Evolutionary conservation across 2,113 vertebrate genomes (phyloP).

Genomic region (Eurypyga helias): DNA sequence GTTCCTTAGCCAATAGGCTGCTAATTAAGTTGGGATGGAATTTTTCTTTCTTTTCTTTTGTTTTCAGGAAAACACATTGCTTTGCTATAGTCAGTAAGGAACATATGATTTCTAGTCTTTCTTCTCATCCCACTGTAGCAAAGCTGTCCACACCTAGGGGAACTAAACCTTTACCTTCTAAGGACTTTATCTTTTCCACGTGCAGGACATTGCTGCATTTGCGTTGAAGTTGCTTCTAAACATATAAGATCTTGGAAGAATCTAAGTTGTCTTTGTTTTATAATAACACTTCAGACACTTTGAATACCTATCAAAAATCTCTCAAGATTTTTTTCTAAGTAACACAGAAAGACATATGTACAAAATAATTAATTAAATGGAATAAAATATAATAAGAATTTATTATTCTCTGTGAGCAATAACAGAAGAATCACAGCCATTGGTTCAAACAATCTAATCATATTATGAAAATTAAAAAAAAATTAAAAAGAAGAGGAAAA

Average conservation of each 20-base stretch:
- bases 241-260: neutral
- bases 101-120: neutral
- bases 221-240: neutral
- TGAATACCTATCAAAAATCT: neutral
- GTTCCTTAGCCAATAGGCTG: neutral
- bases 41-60: neutral
- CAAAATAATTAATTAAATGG: neutral
- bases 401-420: neutral
- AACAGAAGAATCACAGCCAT: neutral
- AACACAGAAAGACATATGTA: neutral
- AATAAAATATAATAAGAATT: neutral
- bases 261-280: neutral
- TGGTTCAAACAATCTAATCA: neutral
- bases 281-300: rapidly evolving
- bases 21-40: neutral
- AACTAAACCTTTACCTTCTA: neutral
- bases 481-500: rapidly evolving
- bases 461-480: rapidly evolving
- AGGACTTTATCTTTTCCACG: rapidly evolving
- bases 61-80: neutral
- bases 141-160: neutral
- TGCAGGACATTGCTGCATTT: neutral
- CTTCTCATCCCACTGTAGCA: neutral
- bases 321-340: neutral
- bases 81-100: neutral